A percentile compares a stretch with the other conserved stretches of the same genome.
These are phyloP conservation scores for Gobio occitaniae DNA, from an alignment of 2,797 vertebrate species.

Conservation along the genomic window DNA sequence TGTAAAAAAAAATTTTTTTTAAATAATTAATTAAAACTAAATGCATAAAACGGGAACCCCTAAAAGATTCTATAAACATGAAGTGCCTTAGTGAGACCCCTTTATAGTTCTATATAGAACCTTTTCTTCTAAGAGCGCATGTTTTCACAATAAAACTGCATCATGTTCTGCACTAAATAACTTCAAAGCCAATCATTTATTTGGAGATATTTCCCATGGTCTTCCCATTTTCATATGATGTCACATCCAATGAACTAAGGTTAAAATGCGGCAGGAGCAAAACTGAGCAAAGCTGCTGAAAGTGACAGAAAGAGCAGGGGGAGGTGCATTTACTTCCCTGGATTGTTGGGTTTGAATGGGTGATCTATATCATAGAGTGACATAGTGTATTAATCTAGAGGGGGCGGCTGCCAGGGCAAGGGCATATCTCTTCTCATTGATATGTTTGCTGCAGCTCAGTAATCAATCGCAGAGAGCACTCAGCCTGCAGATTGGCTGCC, in stretches of 20 bases:
- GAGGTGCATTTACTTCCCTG: slow-evolving; percentile 53
- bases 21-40: background rate
- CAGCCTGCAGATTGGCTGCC: slow-evolving; percentile 55
- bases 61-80: background rate
- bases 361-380: slow-evolving; percentile 64
- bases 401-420: slow-evolving; percentile 56
- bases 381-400: slow-evolving; percentile 64
- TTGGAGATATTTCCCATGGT: background rate
- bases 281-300: slow-evolving; percentile 14
- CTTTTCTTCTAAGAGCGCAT: background rate
- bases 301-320: slow-evolving; percentile 31
- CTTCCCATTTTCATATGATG: background rate
- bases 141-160: background rate
- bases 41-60: background rate
- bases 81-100: background rate
- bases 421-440: slow-evolving; percentile 66
- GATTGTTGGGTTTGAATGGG: slow-evolving; percentile 63
- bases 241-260: background rate
- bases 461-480: slow-evolving; percentile 60
- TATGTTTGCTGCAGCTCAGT: slow-evolving; percentile 65
- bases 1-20: background rate
- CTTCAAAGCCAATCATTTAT: background rate
- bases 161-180: background rate
- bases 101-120: background rate
- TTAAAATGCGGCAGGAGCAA: slow-evolving; percentile 3